Conservation (phyloP, 37 sponge, comb jelly and placozoan genomes). For the Agelas oroides region DNA sequence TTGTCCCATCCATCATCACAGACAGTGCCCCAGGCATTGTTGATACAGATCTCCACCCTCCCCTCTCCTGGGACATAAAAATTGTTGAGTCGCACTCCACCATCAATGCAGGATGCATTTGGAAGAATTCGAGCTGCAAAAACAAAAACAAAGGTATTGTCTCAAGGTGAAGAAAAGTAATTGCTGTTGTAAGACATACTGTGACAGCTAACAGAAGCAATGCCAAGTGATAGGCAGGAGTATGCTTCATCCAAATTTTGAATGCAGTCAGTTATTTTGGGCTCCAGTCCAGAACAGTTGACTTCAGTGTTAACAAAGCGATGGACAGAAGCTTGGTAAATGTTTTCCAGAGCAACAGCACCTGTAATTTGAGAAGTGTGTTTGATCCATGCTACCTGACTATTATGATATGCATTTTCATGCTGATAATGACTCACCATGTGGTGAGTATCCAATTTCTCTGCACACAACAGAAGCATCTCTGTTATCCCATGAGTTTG, state of each 20-base stretch:
- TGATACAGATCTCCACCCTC: too few species aligned
- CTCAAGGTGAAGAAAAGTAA: too few species aligned
- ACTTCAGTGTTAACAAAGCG: neutral
- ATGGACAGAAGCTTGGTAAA: neutral
- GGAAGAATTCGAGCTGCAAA: too few species aligned
- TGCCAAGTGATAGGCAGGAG: neutral
- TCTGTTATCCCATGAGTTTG: neutral
- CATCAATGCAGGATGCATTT: too few species aligned
- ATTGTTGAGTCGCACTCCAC: too few species aligned
- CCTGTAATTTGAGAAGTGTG: neutral
- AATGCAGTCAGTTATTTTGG: neutral
- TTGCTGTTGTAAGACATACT: neutral
- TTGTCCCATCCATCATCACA: too few species aligned
- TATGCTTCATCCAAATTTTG: neutral
- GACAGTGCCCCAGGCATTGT: too few species aligned
- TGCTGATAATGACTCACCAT: neutral
- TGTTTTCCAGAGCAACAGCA: neutral
- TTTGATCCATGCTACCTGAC: too few species aligned
- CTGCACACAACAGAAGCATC: constrained; percentile 13
- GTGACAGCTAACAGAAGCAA: neutral
- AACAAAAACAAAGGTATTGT: too few species aligned
- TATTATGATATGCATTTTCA: neutral
- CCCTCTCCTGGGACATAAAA: too few species aligned
- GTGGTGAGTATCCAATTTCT: constrained; percentile 2
- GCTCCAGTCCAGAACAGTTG: neutral